A percentile compares a stretch with the other conserved stretches of the same genome.
These are phyloP conservation scores for Hydrotaea cyrtoneurina DNA, from an alignment of 2,888 invertebrate species.

Conservation along the genomic window DNA sequence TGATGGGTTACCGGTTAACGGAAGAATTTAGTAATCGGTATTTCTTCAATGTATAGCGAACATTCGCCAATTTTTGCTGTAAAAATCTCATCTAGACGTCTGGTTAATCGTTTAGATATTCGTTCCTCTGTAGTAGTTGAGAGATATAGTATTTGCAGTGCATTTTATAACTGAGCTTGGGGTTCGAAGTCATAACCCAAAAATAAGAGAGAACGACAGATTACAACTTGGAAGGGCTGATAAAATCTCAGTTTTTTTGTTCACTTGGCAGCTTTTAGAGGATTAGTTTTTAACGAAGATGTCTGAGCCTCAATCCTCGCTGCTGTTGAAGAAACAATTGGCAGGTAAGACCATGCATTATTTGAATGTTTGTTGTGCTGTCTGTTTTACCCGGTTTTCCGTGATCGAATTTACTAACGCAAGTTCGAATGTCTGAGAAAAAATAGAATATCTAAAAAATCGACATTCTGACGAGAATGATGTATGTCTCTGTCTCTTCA, in stretches of 20 bases:
- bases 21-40: neutral
- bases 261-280: slow-evolving; percentile 54
- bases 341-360: slow-evolving; percentile 88
- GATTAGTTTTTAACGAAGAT: slow-evolving; percentile 81
- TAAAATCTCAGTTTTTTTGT: slow-evolving; percentile 41
- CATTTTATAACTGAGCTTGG: slow-evolving; percentile 46
- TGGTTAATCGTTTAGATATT: slow-evolving; percentile 57
- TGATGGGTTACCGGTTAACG: too few species aligned
- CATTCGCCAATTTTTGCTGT: slow-evolving; percentile 40
- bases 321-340: slow-evolving; percentile 96
- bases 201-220: neutral
- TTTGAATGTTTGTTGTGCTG: neutral
- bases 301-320: slow-evolving; percentile 97
- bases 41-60: neutral
- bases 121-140: slow-evolving; percentile 53
- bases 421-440: too few species aligned
- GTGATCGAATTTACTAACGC: too few species aligned
- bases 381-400: neutral
- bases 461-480: neutral
- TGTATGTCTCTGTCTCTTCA: neutral
- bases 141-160: slow-evolving; percentile 1
- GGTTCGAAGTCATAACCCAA: slow-evolving; percentile 43
- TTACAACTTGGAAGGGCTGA: neutral
- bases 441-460: too few species aligned
- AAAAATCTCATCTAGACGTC: slow-evolving; percentile 50